A percentile compares a stretch with the other conserved stretches of the same genome.
Evolutionary conservation across 1,140 invertebrate species (phyloP).

Genomic region (Vanessa tameamea): DNA sequence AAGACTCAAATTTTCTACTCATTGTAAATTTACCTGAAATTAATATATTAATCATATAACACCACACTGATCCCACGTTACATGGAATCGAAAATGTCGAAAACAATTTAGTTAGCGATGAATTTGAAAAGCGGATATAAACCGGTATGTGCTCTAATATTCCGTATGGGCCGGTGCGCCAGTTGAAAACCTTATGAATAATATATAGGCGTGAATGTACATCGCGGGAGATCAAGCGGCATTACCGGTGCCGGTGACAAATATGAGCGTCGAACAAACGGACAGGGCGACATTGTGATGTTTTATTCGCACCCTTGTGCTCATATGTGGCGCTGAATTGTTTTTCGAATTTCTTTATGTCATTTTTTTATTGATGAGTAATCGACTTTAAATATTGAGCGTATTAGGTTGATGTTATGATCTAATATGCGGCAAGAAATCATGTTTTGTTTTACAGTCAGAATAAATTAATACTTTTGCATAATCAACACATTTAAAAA

Average conservation of each 20-base stretch:
- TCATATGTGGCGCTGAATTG: conserved; percentile 37
- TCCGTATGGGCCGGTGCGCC: conserved; percentile 65
- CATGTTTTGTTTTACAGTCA: too few species aligned
- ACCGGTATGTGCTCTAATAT: conserved; percentile 70
- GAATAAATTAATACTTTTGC: too few species aligned
- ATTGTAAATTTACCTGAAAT: neutral
- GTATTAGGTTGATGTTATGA: too few species aligned
- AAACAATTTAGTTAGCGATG: conserved; percentile 72
- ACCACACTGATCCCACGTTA: conserved; percentile 1
- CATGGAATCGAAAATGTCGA: conserved; percentile 44
- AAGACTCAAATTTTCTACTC: neutral
- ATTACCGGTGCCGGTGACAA: conserved; percentile 55
- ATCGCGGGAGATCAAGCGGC: conserved; percentile 52
- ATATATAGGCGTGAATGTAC: conserved; percentile 64
- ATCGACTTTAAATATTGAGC: neutral
- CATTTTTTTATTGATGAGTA: neutral
- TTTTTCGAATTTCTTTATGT: conserved; percentile 19
- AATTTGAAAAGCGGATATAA: conserved; percentile 67
- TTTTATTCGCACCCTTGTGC: conserved; percentile 45
- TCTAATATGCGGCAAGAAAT: too few species aligned
- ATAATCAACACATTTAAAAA: too few species aligned
- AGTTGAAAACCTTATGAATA: conserved; percentile 77
- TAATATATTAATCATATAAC: conserved; percentile 1
- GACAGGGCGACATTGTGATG: conserved; percentile 46
- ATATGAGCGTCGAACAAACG: conserved; percentile 52